Conservation (phyloP, 1,140 invertebrate species). For the Laupala kohalensis region DNA sequence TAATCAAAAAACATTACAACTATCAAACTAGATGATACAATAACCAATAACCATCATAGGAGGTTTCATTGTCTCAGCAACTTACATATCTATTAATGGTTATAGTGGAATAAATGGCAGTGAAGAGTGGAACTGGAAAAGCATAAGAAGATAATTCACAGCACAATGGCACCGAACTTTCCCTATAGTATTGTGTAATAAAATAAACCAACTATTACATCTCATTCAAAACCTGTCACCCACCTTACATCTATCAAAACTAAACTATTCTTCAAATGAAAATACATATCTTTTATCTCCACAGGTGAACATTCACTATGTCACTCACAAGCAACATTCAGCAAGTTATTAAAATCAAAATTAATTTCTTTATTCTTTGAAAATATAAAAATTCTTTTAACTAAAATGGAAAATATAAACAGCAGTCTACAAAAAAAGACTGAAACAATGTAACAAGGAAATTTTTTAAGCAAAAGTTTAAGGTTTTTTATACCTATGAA, state of each 20-base stretch:
- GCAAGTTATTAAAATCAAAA: not conserved
- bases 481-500: too few species aligned
- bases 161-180: not conserved
- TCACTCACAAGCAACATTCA: not conserved
- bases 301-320: not conserved
- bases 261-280: not conserved
- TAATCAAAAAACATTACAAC: too few species aligned
- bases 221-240: not conserved
- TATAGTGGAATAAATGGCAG: not conserved
- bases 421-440: not conserved
- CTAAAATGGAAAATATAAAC: not conserved
- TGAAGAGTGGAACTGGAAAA: not conserved
- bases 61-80: too few species aligned
- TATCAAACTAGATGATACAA: too few species aligned
- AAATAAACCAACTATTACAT: not conserved
- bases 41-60: too few species aligned
- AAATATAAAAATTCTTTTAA: not conserved
- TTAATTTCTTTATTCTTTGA: not conserved
- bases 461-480: not conserved
- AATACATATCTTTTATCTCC: not conserved
- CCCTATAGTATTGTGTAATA: not conserved
- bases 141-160: not conserved
- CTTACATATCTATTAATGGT: not conserved
- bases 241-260: not conserved
- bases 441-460: not conserved